These are phyloP conservation scores for Mesocricetus auratus DNA, from an alignment of 2,113 vertebrate genomes.

Conservation along the genomic window DNA sequence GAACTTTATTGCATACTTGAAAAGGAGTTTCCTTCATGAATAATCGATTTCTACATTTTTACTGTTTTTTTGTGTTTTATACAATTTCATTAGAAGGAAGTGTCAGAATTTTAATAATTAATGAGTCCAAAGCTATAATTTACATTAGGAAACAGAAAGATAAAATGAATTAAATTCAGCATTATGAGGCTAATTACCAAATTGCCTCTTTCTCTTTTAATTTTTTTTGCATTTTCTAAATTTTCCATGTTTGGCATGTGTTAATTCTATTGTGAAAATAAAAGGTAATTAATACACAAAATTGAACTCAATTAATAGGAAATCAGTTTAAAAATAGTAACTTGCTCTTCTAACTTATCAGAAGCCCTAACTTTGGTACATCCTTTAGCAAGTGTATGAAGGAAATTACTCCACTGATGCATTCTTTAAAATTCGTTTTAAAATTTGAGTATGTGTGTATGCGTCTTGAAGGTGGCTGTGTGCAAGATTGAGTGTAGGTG, in stretches of 20 bases:
- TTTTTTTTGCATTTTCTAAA: slow-evolving; percentile 52
- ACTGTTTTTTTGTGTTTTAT: background rate
- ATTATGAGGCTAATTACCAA: slow-evolving; percentile 1
- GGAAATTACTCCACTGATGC: background rate
- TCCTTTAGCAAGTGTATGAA: background rate
- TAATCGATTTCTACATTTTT: background rate
- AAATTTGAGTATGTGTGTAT: background rate
- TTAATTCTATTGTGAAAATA: slow-evolving; percentile 46
- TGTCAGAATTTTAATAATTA: slow-evolving; percentile 34
- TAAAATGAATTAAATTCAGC: slow-evolving; percentile 10
- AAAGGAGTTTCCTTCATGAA: background rate
- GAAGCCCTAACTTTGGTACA: background rate
- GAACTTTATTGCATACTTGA: background rate
- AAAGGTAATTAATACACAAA: slow-evolving; percentile 24
- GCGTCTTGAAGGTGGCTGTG: background rate
- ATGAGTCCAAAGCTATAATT: background rate
- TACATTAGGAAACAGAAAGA: background rate
- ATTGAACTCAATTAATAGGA: background rate
- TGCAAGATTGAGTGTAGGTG: background rate
- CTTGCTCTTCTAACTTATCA: slow-evolving; percentile 17
- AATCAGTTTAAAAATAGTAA: slow-evolving; percentile 29
- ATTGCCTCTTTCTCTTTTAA: background rate
- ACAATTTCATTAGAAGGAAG: slow-evolving; percentile 32
- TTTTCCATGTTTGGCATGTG: background rate
- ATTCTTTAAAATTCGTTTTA: background rate